Evolutionary conservation across 35 echinoderm and acorn worm genomes (phyloP), one percentile per base, ranked within the genome.

Genomic region (Hemicentrotus pulcherrimus): DNA sequence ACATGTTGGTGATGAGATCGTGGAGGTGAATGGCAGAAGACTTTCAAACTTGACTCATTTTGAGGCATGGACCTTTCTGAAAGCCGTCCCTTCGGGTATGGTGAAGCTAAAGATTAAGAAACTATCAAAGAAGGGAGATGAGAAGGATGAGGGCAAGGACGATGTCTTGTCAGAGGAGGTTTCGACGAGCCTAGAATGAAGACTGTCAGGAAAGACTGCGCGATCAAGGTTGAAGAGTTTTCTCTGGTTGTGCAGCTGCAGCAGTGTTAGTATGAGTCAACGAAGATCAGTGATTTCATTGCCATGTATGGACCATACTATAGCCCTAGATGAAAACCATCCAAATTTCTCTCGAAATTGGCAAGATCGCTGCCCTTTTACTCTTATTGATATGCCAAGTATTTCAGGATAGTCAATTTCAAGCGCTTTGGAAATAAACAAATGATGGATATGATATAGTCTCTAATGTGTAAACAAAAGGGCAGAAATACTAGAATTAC

Each of bases 1-100:
- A 18, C 95, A 97, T 30, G 96, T 98, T 28, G 97, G 97, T 10
- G 98, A 99, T 94, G 98, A 98, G 61, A 97, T 99, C 31, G 61
- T 98, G 5, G 95, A 98, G 94, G 97, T 99, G 32, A 99, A 99
- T 71, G 92, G 96, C 31, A 95, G 95, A 35, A 97, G 95, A 92
- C 47, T 99, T 50, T 94, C 46, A n/a, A 86, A 95, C 24, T 41
- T 97, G n/a, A 97, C 95, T 19, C 98, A 99, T 31, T 99, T 98
- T 97, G 98, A 99, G 47, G 98, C 98, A 24, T 99, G 98, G 98
- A 97, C 98, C 31, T 98, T 96, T 48, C 94, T 99, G 30, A 99
- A 99, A 87, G 91, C 95, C 28, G 92, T 99, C 31, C 97, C 98
- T 7, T 92, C 94, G 71, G 98, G 98, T 33, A 97, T 97, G 41